Evolutionary conservation across 2,113 vertebrate genomes (phyloP), one percentile per base, ranked within the genome.

Genomic region (Hystrix brachyura): DNA sequence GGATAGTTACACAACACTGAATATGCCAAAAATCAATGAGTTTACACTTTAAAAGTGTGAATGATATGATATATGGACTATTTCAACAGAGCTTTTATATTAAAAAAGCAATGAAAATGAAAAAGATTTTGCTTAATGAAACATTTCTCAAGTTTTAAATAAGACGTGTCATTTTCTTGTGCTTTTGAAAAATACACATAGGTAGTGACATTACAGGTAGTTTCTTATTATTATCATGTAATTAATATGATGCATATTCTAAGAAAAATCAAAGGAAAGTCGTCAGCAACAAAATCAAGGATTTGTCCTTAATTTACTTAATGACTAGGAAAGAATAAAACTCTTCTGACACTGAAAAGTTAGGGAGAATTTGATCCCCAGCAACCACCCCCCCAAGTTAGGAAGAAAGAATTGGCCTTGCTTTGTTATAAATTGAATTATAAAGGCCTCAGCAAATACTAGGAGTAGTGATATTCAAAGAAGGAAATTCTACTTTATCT

Each of bases 91-190:
- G 13, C 32, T 79, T 32, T 81, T 85, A 51, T 12, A 65, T 38
- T 55, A 51, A 51, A 93, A 85, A 59, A 67, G 55, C 46, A 72
- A 90, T 64, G 29, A n/a, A 93, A 94, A 34, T 62, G 25, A 59
- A 91, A 94, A 92, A n/a, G 80, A 48, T 62, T 96, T 91, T 97
- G 29, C 67, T 57, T 95, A 85, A 60, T 79, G 64, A 89, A 83
- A 74, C 12, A 90, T 79, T 93, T 89, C 6, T 79, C 57, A 87
- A 74, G 76, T 59, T 93, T 80, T 81, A 60, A 64, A 79, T 64
- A 25, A 95, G 67, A 72, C 18, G 18, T 19, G 88, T 29, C 46
- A 76, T 65, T 91, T 86, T 32, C 27, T 46, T 13, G 87, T 76
- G 60, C 19, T 81, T 95, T 94, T 93, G 59, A 87, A 94, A 88